Percentiles rank a stretch among this genome's conserved stretches.
Conservation (phyloP, 92 coral and sea anemone species). For the Actinostola sp. region DNA sequence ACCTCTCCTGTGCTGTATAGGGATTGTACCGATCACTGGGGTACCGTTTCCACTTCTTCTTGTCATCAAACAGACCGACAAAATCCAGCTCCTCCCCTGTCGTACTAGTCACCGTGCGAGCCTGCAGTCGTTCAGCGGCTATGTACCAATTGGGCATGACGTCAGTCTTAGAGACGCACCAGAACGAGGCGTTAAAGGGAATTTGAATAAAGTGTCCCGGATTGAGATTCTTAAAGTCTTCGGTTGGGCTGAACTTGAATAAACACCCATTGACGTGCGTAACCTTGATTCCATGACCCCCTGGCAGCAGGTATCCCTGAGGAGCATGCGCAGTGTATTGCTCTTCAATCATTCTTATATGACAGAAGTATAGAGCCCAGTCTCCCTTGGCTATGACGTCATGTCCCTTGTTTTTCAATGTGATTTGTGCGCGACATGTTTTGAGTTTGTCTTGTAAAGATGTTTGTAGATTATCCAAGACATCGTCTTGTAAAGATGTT, state of each 20-base stretch:
- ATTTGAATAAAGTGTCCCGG: conserved; percentile 24
- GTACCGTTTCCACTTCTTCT: conserved; percentile 77
- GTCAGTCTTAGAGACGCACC: conserved; percentile 81
- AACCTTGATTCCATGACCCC: conserved; percentile 59
- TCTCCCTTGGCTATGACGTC: conserved; percentile 64
- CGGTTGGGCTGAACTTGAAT: conserved; percentile 66
- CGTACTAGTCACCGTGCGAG: conserved; percentile 70
- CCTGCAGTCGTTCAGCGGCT: conserved; percentile 71
- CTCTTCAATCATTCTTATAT: conserved; percentile 70
- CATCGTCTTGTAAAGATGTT: too few relatives aligned
- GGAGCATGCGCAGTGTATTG: conserved; percentile 51
- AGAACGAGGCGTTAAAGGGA: conserved; percentile 55
- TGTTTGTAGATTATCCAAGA: too few relatives aligned
- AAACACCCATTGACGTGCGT: conserved; percentile 73
- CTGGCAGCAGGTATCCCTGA: conserved; percentile 50
- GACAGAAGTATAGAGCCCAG: conserved; percentile 80
- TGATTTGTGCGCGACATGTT: conserved; percentile 72
- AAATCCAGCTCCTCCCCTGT: conserved; percentile 72
- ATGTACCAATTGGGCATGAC: conserved; percentile 94
- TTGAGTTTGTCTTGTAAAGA: conserved; percentile 36
- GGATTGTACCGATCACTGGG: conserved; percentile 70
- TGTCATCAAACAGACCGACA: conserved; percentile 72
- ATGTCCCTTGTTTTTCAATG: conserved; percentile 69
- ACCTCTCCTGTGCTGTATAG: conserved; percentile 69
- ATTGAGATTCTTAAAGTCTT: conserved; percentile 49